phyloP scores from a whole-genome alignment of 2,888 invertebrate genomes.

The Drosophila koepferae region DNA sequence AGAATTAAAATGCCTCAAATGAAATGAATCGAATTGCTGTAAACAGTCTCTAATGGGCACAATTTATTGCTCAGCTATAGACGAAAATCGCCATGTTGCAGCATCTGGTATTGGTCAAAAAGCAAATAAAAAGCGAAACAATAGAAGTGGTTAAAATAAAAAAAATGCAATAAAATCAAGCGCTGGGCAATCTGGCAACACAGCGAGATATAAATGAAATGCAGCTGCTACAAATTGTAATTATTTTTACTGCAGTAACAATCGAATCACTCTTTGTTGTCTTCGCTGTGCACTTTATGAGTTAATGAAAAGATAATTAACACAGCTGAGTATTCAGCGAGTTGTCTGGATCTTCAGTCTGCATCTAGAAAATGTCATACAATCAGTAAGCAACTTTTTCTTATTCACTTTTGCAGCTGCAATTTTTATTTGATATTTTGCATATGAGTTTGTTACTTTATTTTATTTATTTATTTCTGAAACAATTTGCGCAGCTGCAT shows the following conservation, averaged over 20 bases:
- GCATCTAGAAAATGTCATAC: not conserved
- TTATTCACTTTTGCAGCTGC: not conserved
- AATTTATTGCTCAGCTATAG: constrained; percentile 66
- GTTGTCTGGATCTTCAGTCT: not conserved
- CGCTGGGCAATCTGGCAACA: constrained; percentile 66
- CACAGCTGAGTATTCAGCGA: not conserved
- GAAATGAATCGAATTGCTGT: constrained; percentile 28
- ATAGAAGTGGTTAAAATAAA: constrained; percentile 53
- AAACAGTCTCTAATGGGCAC: constrained; percentile 56
- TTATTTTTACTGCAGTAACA: constrained; percentile 40
- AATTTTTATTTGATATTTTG: constrained; percentile 23
- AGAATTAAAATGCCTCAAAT: constrained; percentile 28
- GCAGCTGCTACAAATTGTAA: constrained; percentile 74
- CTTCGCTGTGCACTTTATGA: not conserved
- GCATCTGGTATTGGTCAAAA: constrained; percentile 63
- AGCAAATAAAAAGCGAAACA: constrained; percentile 1
- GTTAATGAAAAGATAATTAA: constrained; percentile 8
- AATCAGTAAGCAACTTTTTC: not conserved
- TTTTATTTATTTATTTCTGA: not conserved
- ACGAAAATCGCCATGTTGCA: constrained; percentile 13
- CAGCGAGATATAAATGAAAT: constrained; percentile 72
- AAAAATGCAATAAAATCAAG: constrained; percentile 49
- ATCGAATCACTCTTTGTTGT: constrained; percentile 5
- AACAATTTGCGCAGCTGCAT: constrained; percentile 52
- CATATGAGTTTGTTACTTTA: constrained; percentile 10